Evolutionary conservation across 2,888 invertebrate species (phyloP).

Genomic region (Eledone cirrhosa): DNA sequence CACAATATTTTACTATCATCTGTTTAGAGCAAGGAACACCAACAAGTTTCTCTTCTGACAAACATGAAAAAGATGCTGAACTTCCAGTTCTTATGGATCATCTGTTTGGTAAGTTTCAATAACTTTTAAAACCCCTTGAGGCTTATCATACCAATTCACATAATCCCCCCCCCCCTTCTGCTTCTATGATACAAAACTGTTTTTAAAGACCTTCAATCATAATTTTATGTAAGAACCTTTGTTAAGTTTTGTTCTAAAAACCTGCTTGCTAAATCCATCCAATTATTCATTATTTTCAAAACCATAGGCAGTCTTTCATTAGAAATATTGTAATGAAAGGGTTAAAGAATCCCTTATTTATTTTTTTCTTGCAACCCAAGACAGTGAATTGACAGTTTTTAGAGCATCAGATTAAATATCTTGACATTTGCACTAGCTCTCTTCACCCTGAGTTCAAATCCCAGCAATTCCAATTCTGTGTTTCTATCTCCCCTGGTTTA

Average conservation of each 20-base stretch:
- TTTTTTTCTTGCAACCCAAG: too few species aligned
- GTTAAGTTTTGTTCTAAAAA: too few species aligned
- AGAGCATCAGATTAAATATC: too few species aligned
- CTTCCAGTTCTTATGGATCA: constrained; percentile 95
- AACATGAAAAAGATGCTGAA: constrained; percentile 70
- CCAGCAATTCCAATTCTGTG: too few species aligned
- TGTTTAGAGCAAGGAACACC: constrained; percentile 38
- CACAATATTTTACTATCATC: neutral
- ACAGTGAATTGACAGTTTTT: too few species aligned
- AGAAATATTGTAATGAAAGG: neutral
- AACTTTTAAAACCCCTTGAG: neutral
- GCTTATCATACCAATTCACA: neutral
- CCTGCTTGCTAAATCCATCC: too few species aligned
- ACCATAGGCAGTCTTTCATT: too few species aligned
- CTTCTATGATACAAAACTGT: neutral
- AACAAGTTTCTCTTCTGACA: constrained; percentile 58
- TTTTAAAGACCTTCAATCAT: neutral
- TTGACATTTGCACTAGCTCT: too few species aligned
- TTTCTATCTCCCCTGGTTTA: too few species aligned
- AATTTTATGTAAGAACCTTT: too few species aligned
- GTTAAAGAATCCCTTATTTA: neutral
- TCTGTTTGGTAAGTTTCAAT: constrained; percentile 80
- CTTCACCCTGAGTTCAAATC: too few species aligned
- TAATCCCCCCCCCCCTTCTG: neutral
- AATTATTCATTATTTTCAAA: too few species aligned